A percentile compares a stretch with the other conserved stretches of the same genome.
These are phyloP conservation scores for Camponotus vicinus DNA, from an alignment of 1,140 invertebrate species.

Conservation along the genomic window DNA sequence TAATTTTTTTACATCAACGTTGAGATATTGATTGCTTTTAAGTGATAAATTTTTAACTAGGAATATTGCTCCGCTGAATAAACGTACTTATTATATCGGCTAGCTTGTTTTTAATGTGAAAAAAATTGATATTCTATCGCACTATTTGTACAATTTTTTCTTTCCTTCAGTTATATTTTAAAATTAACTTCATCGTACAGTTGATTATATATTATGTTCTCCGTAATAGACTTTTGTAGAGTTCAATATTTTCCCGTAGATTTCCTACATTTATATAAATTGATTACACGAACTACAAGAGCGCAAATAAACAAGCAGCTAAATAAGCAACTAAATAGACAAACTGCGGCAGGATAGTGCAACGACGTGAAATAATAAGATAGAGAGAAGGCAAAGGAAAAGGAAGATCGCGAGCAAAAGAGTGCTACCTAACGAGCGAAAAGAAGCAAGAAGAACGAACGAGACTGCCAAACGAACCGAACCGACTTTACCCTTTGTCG, in stretches of 20 bases:
- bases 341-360: constrained; percentile 45
- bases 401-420: neutral
- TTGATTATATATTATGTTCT: constrained; percentile 13
- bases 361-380: constrained; percentile 54
- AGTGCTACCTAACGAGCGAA: constrained; percentile 46
- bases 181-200: constrained; percentile 9
- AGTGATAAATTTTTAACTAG: neutral
- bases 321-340: constrained; percentile 52
- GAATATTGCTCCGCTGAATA: neutral
- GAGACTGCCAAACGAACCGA: constrained; percentile 41
- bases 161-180: constrained; percentile 5
- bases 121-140: neutral
- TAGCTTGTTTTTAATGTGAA: neutral
- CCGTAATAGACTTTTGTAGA: constrained; percentile 14
- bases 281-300: neutral
- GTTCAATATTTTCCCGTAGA: constrained; percentile 11
- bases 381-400: constrained; percentile 40
- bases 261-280: constrained; percentile 30
- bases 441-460: constrained; percentile 29
- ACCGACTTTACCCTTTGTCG: constrained; percentile 19
- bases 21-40: neutral
- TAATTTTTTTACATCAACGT: neutral
- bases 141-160: neutral
- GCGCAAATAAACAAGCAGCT: constrained; percentile 28
- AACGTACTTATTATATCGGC: neutral